A percentile compares a stretch with the other conserved stretches of the same genome.
phyloP scores from a whole-genome alignment of 2,888 invertebrate species.

The Noctua fimbriata region DNA sequence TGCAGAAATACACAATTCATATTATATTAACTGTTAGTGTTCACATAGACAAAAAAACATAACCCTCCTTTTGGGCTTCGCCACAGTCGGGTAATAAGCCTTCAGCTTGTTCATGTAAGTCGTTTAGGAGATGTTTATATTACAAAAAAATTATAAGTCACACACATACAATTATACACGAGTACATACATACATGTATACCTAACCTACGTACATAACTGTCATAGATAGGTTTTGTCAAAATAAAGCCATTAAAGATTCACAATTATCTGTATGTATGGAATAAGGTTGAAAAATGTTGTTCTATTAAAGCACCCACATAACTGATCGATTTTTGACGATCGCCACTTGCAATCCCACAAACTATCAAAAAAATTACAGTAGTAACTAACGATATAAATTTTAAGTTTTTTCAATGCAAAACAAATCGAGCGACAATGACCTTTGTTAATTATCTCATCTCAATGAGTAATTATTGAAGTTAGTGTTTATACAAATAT shows the following conservation, averaged over 20 bases:
- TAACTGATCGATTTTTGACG: not conserved
- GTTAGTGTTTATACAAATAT: not conserved
- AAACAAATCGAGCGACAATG: not conserved
- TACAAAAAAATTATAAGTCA: too few species aligned
- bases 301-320: not conserved
- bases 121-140: not conserved
- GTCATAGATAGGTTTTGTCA: not conserved
- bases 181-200: not conserved
- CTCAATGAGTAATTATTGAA: not conserved
- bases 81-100: too few species aligned
- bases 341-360: not conserved
- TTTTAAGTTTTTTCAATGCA: not conserved
- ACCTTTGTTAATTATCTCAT: not conserved
- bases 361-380: not conserved
- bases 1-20: not conserved
- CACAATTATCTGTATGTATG: not conserved
- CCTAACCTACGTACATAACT: not conserved
- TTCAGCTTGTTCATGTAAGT: not conserved
- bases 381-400: not conserved
- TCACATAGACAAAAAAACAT: not conserved
- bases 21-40: not conserved
- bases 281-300: too few species aligned
- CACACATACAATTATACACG: too few species aligned
- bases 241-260: not conserved
- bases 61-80: too few species aligned